Base-by-base conservation (phyloP, 2,797 vertebrate species). In the Anolis apletophallus region DNA sequence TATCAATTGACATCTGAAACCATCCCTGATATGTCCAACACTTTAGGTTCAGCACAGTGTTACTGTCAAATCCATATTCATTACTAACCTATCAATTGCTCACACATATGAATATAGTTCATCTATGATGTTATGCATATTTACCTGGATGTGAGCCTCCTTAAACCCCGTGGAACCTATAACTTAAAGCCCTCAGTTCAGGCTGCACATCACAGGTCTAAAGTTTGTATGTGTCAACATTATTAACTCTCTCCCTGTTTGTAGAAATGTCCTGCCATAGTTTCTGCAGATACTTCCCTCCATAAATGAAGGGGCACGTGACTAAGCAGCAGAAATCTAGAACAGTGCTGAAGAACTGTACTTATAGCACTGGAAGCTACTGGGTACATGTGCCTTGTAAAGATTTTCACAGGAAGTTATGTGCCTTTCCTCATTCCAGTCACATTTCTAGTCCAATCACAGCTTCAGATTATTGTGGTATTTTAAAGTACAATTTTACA, bases 341-440 rank as follows among this genome's bases (percentile, higher is more conserved):
- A 32, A 26, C 17, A 19, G 26, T 83, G 69, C 69, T 74, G 74
- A 59, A 14, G 55, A 83, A 52, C 7, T 52, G 50, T 76, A 26
- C 5, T 19, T 6, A 36, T 21, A 36, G n/a, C 14, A 83, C 19
- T 40, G 40, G 64, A 79, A 72, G 23, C 12, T 79, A 21, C 29
- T 14, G n/a, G 2, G 54, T 32, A 64, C n/a, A 34, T 73, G 74
- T 52, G 21, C 34, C 55, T 16, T 32, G 17, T 79, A 57, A 80
- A 83, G 40, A 14, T 84, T 72, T 69, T 83, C n/a, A 64, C 23
- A 79, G 26, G 29, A 83, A 78, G 54, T 87, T 64, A 80, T 52
- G 46, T 54, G 32, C 46, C 40, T 83, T 83, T 79, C 68, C 83
- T 79, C 83, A 11, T 87, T 61, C 57, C 19, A 59, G 54, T 71